Percentiles rank a stretch among this genome's conserved stretches.
These are phyloP conservation scores for Eulacestoma nigropectus DNA, from an alignment of 2,113 vertebrate genomes.

Conservation along the genomic window DNA sequence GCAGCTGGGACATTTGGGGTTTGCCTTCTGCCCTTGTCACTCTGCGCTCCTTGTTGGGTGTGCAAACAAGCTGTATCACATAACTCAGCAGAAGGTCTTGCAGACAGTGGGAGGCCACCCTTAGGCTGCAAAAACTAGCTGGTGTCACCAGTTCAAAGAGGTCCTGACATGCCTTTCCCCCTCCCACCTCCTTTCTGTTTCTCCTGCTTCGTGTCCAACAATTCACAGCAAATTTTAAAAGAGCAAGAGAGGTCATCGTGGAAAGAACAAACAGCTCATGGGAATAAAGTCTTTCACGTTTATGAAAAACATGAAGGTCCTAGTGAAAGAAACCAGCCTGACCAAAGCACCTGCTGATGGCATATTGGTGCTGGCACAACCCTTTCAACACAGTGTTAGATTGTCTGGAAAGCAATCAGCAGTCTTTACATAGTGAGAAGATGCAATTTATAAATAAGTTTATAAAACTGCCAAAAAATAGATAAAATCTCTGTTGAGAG, in stretches of 20 bases:
- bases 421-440: neutral
- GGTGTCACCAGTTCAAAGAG: neutral
- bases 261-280: neutral
- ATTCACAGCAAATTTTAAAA: neutral
- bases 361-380: neutral
- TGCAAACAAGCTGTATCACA: neutral
- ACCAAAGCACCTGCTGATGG: neutral
- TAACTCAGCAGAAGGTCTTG: neutral
- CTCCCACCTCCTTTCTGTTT: neutral
- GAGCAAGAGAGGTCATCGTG: neutral
- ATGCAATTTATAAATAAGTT: neutral
- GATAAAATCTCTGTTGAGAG: neutral
- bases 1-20: neutral
- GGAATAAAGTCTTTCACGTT: neutral
- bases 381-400: neutral
- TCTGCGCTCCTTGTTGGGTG: neutral
- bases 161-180: neutral
- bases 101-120: neutral
- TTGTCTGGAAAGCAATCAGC: neutral
- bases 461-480: too few relatives aligned
- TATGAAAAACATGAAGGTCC: neutral
- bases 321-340: neutral
- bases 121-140: neutral
- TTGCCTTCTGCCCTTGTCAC: neutral
- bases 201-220: neutral